Percentiles rank a stretch among this genome's conserved stretches.
Conservation (phyloP, 1,140 invertebrate genomes). For the Hermetia illucens region DNA sequence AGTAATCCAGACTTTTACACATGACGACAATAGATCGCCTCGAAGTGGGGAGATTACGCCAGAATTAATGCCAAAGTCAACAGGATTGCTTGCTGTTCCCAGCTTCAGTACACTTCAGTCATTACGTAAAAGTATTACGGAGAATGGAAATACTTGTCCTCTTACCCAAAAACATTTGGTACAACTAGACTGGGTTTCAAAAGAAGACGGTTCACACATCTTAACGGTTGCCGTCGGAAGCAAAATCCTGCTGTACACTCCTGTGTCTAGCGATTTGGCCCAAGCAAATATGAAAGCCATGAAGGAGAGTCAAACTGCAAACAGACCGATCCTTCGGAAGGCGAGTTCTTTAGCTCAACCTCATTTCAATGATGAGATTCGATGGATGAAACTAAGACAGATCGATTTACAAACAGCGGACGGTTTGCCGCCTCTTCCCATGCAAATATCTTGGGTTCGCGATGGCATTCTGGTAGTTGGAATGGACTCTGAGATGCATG, state of each 20-base stretch:
- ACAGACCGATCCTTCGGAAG: conserved; percentile 69
- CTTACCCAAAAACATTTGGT: conserved; percentile 78
- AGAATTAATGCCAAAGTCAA: conserved; percentile 29
- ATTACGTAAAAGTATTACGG: conserved; percentile 72
- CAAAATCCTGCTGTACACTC: conserved; percentile 73
- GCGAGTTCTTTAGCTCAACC: conserved; percentile 73
- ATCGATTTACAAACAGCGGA: conserved; percentile 89
- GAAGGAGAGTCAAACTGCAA: conserved; percentile 66
- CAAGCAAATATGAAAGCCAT: conserved; percentile 78
- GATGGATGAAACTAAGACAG: conserved; percentile 91
- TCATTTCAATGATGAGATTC: conserved; percentile 70
- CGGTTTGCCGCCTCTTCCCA: conserved; percentile 87
- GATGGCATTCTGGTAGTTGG: conserved; percentile 96
- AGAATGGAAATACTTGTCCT: conserved; percentile 80
- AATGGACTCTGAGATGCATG: conserved; percentile 99
- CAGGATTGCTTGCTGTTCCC: conserved; percentile 69
- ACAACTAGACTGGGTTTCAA: conserved; percentile 96
- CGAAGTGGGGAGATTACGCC: conserved; percentile 36
- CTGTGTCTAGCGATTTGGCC: conserved; percentile 76
- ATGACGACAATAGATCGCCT: conserved; percentile 39
- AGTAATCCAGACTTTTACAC: conserved; percentile 43
- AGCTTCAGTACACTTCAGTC: conserved; percentile 87
- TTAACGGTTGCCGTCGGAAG: conserved; percentile 92
- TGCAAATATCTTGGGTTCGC: conserved; percentile 97
- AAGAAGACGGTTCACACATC: conserved; percentile 96